Percentiles rank a stretch among this genome's conserved stretches.
phyloP scores from a whole-genome alignment of 2,797 vertebrate species.

The Fratercula arctica region DNA sequence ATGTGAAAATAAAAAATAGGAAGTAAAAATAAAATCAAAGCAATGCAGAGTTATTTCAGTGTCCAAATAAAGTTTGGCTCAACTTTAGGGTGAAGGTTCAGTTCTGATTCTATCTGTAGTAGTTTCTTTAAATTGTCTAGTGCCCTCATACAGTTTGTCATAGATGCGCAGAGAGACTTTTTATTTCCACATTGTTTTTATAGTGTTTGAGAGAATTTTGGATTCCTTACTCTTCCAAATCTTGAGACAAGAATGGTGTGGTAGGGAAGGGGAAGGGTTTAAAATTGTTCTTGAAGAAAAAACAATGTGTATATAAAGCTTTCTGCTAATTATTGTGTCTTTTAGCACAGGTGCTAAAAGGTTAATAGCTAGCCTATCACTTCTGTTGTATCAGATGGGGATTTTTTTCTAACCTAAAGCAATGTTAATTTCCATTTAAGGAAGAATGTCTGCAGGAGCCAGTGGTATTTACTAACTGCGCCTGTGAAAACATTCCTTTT shows the following conservation, averaged over 20 bases:
- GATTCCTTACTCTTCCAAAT: neutral
- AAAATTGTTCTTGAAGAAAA: neutral
- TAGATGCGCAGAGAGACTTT: neutral
- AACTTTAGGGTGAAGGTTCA: slow-evolving; percentile 30
- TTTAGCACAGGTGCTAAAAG: slow-evolving; percentile 50
- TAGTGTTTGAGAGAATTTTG: neutral
- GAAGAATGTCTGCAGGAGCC: slow-evolving; percentile 74
- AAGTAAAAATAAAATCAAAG: slow-evolving; percentile 30
- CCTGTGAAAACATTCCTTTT: slow-evolving; percentile 82
- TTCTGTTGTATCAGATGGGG: slow-evolving; percentile 58
- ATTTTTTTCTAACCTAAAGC: slow-evolving; percentile 67
- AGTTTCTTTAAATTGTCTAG: neutral
- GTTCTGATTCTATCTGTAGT: slow-evolving; percentile 32
- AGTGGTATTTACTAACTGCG: slow-evolving; percentile 77
- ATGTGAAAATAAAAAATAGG: slow-evolving; percentile 22
- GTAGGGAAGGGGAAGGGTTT: neutral
- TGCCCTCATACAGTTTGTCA: neutral
- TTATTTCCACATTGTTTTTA: neutral
- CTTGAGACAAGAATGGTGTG: neutral
- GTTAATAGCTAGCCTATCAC: slow-evolving; percentile 31
- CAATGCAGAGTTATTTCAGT: neutral
- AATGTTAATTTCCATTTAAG: slow-evolving; percentile 79
- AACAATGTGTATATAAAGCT: neutral
- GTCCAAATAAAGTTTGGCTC: slow-evolving; percentile 9
- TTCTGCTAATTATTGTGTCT: neutral